Conservation (phyloP, 2,113 vertebrate genomes). For the Ovis aries region DNA sequence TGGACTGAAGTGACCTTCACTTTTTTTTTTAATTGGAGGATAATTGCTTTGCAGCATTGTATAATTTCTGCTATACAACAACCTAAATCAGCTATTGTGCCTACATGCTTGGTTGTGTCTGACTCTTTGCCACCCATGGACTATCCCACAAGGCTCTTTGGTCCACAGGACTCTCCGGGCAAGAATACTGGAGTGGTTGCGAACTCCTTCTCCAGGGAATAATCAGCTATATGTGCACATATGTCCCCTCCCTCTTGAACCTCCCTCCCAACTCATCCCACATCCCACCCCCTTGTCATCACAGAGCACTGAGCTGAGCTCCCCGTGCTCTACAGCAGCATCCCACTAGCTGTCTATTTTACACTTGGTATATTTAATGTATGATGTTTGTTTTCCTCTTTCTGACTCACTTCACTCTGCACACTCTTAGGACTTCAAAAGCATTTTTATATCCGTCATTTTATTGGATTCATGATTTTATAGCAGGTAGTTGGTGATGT, state of each 20-base stretch:
- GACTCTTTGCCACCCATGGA: neutral
- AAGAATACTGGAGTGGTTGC: neutral
- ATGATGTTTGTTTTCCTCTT: neutral
- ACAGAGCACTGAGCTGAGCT: neutral
- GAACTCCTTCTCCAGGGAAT: neutral
- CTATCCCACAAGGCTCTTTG: neutral
- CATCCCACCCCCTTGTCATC: neutral
- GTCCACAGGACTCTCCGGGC: neutral
- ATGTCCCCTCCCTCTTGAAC: neutral
- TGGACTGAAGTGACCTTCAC: neutral
- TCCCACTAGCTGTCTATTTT: neutral
- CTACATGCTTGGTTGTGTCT: accelerated
- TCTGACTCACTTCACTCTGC: neutral
- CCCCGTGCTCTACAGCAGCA: neutral
- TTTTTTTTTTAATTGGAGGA: neutral
- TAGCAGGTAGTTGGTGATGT: neutral
- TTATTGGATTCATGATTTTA: neutral
- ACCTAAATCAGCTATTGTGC: neutral
- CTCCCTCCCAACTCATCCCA: neutral
- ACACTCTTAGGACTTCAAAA: neutral
- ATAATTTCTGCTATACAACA: neutral
- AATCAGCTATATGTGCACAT: neutral
- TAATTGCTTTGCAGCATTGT: neutral
- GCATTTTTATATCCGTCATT: neutral
- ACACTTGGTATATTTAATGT: neutral